phyloP scores from a whole-genome alignment of 1,140 invertebrate genomes.

The Bombus impatiens region DNA sequence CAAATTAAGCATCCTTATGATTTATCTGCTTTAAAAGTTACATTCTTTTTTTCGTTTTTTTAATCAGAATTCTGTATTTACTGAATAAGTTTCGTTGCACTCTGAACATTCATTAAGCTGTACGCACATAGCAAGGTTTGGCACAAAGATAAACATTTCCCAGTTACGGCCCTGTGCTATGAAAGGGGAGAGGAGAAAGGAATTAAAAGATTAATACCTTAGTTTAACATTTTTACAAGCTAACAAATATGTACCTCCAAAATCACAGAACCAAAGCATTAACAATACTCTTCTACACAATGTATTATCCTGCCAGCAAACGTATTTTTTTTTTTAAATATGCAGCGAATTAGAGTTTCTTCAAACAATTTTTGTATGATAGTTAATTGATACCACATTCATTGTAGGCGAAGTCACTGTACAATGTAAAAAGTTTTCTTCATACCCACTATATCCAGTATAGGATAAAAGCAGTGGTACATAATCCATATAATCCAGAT shows the following conservation, averaged over 20 bases:
- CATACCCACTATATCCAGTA: slow-evolving; percentile 68
- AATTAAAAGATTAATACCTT: slow-evolving; percentile 80
- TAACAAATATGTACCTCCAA: slow-evolving; percentile 81
- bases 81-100: slow-evolving; percentile 75
- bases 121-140: slow-evolving; percentile 75
- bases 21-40: slow-evolving; percentile 45
- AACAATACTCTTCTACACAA: slow-evolving; percentile 77
- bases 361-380: slow-evolving; percentile 68
- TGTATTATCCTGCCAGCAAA: slow-evolving; percentile 74
- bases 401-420: slow-evolving; percentile 81
- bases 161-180: slow-evolving; percentile 78
- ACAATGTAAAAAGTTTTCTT: slow-evolving; percentile 81
- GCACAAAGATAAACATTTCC: slow-evolving; percentile 79
- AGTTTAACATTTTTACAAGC: slow-evolving; percentile 81
- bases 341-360: slow-evolving; percentile 64
- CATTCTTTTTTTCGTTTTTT: slow-evolving; percentile 33
- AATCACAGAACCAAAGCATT: slow-evolving; percentile 82
- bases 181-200: slow-evolving; percentile 53
- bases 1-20: slow-evolving; percentile 29
- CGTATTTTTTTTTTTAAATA: slow-evolving; percentile 61
- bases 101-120: slow-evolving; percentile 74
- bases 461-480: slow-evolving; percentile 74
- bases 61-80: slow-evolving; percentile 47
- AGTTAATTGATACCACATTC: slow-evolving; percentile 76
- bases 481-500: slow-evolving; percentile 77